These are phyloP conservation scores for Brotogeris chrysoptera DNA, from an alignment of 2,797 vertebrate species.

Conservation along the genomic window DNA sequence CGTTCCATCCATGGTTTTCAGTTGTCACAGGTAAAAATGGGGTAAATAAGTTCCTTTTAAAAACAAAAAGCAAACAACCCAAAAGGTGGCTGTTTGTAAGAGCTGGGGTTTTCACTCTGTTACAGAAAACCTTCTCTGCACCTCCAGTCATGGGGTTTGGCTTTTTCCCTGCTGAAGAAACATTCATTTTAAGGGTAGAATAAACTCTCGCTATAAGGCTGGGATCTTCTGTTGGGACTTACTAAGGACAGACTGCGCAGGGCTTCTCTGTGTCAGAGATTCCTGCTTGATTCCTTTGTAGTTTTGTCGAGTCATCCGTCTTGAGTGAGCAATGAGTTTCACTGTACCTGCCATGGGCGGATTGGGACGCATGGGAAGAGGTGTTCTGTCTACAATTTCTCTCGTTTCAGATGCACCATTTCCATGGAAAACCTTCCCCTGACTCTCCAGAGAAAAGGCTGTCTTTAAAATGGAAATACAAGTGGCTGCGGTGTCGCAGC, in stretches of 20 bases:
- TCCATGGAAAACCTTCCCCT: not conserved
- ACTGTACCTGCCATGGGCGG: not conserved
- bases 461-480: not conserved
- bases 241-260: not conserved
- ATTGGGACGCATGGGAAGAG: not conserved
- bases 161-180: not conserved
- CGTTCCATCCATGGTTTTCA: not conserved
- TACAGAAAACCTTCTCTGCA: not conserved
- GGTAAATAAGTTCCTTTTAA: not conserved
- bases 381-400: not conserved
- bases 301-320: not conserved
- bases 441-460: not conserved
- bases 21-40: not conserved
- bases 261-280: not conserved
- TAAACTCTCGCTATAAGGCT: not conserved
- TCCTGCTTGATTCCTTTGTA: not conserved
- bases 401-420: not conserved
- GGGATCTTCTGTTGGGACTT: not conserved
- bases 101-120: not conserved
- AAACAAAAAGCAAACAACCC: not conserved
- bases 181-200: not conserved
- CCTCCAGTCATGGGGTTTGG: not conserved
- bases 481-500: not conserved
- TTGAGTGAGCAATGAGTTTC: not conserved
- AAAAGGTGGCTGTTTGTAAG: not conserved